These are phyloP conservation scores for Adineta ricciae DNA, from an alignment of 2,888 invertebrate species.

Conservation along the genomic window DNA sequence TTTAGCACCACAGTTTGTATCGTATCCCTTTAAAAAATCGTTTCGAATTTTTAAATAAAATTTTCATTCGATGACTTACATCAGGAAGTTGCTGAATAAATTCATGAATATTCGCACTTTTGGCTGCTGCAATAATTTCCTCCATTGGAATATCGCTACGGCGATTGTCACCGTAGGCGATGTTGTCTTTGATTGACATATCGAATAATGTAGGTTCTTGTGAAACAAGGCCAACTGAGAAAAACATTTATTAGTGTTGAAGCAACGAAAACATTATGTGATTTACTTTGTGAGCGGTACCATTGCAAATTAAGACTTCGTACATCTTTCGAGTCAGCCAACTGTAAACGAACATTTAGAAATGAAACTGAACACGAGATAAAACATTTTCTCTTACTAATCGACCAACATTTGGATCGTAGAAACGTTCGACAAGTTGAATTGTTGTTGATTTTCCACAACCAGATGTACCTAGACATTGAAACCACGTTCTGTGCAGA, in stretches of 20 bases:
- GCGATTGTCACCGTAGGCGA: constrained; percentile 76
- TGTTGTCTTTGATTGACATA: constrained; percentile 75
- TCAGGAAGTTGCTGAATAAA: constrained; percentile 29
- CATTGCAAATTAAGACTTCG: constrained; percentile 25
- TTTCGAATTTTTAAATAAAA: not conserved
- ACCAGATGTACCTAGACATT: constrained; percentile 19
- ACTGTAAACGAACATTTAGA: not conserved
- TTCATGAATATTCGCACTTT: constrained; percentile 34
- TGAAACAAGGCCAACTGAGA: constrained; percentile 69
- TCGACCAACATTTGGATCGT: constrained; percentile 23
- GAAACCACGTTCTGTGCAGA: too few relatives aligned
- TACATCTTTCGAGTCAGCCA: constrained; percentile 17
- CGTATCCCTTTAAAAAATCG: constrained; percentile 1
- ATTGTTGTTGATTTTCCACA: constrained; percentile 32
- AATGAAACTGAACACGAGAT: too few relatives aligned
- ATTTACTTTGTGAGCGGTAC: constrained; percentile 26
- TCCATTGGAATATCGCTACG: constrained; percentile 55
- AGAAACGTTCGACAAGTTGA: constrained; percentile 29
- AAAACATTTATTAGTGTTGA: not conserved
- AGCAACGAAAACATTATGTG: not conserved
- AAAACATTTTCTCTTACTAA: not conserved
- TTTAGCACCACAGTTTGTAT: constrained; percentile 31
- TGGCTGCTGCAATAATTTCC: constrained; percentile 29
- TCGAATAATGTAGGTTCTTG: constrained; percentile 86
- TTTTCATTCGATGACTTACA: not conserved